phyloP scores from a whole-genome alignment of 1,140 invertebrate species.

The Bombus ignitus region DNA sequence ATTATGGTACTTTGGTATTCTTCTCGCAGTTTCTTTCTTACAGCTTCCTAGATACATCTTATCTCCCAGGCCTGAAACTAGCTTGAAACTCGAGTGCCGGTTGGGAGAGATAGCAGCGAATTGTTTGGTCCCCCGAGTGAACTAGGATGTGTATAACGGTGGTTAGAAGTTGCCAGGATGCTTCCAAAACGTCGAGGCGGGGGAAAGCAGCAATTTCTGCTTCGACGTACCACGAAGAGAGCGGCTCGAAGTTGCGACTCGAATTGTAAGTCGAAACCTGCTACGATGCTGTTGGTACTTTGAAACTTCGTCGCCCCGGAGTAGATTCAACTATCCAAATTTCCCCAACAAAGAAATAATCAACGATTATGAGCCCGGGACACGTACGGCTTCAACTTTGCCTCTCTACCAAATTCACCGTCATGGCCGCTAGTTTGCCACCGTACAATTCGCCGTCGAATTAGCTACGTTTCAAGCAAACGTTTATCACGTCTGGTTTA shows the following conservation, averaged over 20 bases:
- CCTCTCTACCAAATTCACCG: neutral
- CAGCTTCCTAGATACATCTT: conserved; percentile 51
- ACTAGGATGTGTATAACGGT: conserved; percentile 54
- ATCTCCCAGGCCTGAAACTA: conserved; percentile 59
- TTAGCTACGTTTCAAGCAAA: neutral
- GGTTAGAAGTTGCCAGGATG: conserved; percentile 61
- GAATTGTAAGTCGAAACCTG: conserved; percentile 60
- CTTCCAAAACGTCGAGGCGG: conserved; percentile 44
- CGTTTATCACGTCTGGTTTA: neutral
- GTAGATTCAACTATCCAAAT: conserved; percentile 2
- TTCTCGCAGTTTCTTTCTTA: conserved; percentile 14
- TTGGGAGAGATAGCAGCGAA: conserved; percentile 59
- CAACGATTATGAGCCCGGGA: conserved; percentile 18
- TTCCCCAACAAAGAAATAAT: conserved; percentile 35
- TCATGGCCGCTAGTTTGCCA: neutral
- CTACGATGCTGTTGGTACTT: conserved; percentile 13
- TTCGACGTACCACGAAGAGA: conserved; percentile 52
- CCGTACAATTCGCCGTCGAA: neutral
- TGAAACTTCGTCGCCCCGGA: conserved; percentile 5
- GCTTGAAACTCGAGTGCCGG: conserved; percentile 57
- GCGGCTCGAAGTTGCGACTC: conserved; percentile 32
- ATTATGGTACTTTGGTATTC: neutral
- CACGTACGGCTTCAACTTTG: conserved; percentile 14
- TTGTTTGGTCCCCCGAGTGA: conserved; percentile 64
- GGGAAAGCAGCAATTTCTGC: conserved; percentile 50